Evolutionary conservation across 2,888 invertebrate species (phyloP).

Genomic region (Lissonota sp.): DNA sequence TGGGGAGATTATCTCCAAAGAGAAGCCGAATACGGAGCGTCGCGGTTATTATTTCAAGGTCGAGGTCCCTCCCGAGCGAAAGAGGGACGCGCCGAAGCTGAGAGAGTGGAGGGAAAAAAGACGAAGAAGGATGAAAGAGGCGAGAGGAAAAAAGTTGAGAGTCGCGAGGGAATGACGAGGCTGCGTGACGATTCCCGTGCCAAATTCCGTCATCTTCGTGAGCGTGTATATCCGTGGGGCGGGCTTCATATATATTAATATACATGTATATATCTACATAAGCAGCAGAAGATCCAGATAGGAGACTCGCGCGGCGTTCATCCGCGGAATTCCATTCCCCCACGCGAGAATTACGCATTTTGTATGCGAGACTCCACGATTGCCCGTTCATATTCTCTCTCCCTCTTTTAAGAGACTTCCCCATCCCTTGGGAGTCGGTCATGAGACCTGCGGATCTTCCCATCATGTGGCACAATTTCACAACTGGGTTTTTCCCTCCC

Average conservation of each 20-base stretch:
- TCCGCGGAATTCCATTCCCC: conserved; percentile 51
- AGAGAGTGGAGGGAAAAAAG: conserved; percentile 34
- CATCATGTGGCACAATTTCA: too few relatives aligned
- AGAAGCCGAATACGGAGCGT: conserved; percentile 41
- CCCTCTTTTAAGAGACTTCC: background rate
- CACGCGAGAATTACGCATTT: background rate
- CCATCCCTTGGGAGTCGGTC: too few relatives aligned
- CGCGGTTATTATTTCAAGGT: conserved; percentile 54
- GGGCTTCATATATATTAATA: background rate
- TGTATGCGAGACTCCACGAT: background rate
- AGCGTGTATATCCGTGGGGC: conserved; percentile 40
- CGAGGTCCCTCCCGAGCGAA: conserved; percentile 29
- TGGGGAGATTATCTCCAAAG: conserved; percentile 29
- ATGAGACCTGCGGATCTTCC: too few relatives aligned
- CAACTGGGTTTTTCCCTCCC: too few relatives aligned
- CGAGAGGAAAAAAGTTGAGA: background rate
- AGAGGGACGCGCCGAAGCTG: conserved; percentile 6
- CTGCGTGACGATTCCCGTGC: conserved; percentile 57
- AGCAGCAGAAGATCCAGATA: conserved; percentile 10
- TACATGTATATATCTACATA: conserved; percentile 12
- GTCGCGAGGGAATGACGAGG: background rate
- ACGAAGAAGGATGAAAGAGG: background rate
- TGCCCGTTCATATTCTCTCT: conserved; percentile 9
- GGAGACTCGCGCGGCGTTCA: conserved; percentile 2
- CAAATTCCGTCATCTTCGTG: conserved; percentile 61